These are phyloP conservation scores for Vesta saturnalis DNA, from an alignment of 2,888 invertebrate species.

Conservation along the genomic window DNA sequence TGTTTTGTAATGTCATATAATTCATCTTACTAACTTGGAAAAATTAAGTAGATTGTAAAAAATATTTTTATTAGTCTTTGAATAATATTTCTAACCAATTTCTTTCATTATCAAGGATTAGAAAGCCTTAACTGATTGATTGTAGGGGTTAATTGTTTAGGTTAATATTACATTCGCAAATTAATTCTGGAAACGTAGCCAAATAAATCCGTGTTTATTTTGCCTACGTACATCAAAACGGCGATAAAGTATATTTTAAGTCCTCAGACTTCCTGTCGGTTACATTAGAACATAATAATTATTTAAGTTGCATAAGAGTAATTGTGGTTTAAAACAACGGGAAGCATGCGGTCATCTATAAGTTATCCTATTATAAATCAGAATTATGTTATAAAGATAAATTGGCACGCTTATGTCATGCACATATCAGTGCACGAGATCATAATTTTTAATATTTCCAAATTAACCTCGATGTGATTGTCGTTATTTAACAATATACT, in stretches of 20 bases:
- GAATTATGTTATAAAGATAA: slow-evolving; percentile 61
- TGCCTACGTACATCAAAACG: neutral
- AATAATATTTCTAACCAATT: too few relatives aligned
- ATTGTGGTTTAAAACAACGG: slow-evolving; percentile 55
- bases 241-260: neutral
- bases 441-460: slow-evolving; percentile 41
- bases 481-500: slow-evolving; percentile 34
- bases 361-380: slow-evolving; percentile 60
- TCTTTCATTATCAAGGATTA: too few relatives aligned
- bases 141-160: too few relatives aligned
- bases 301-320: slow-evolving; percentile 52
- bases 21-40: too few relatives aligned
- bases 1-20: too few relatives aligned
- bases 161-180: too few relatives aligned
- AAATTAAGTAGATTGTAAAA: too few relatives aligned
- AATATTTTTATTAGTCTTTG: too few relatives aligned
- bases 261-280: slow-evolving; percentile 8
- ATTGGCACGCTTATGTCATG: slow-evolving; percentile 61
- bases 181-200: too few relatives aligned
- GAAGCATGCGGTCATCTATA: slow-evolving; percentile 60
- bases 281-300: slow-evolving; percentile 22
- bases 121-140: too few relatives aligned
- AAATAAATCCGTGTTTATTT: too few relatives aligned
- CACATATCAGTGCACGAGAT: slow-evolving; percentile 41
- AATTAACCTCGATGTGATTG: slow-evolving; percentile 40